Conservation (phyloP, 2,888 invertebrate species). For the Phorcus lineatus region DNA sequence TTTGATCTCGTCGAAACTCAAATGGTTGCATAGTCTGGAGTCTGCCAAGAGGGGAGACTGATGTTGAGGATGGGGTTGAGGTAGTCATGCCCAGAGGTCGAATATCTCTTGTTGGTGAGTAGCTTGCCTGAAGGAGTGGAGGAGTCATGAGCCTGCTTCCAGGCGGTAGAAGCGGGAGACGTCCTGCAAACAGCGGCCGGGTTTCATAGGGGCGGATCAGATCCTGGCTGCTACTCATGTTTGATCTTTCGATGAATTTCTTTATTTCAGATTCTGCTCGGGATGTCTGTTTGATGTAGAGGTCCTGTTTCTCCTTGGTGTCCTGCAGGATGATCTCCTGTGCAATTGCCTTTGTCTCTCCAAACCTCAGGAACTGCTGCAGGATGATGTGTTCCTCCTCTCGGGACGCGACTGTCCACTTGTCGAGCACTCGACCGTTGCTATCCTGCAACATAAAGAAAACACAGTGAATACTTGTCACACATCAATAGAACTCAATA, state of each 20-base stretch:
- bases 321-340: slow-evolving; percentile 80
- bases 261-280: slow-evolving; percentile 78
- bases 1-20: slow-evolving; percentile 82
- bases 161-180: slow-evolving; percentile 60
- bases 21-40: slow-evolving; percentile 97
- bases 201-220: slow-evolving; percentile 70
- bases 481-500: too few relatives aligned
- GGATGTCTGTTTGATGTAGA: slow-evolving; percentile 64
- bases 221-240: slow-evolving; percentile 67
- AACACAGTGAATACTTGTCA: not conserved
- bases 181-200: slow-evolving; percentile 60
- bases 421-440: slow-evolving; percentile 87
- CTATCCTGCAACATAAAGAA: slow-evolving; percentile 81
- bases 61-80: slow-evolving; percentile 78
- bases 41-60: slow-evolving; percentile 88
- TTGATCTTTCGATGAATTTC: slow-evolving; percentile 79
- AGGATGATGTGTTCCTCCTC: slow-evolving; percentile 94
- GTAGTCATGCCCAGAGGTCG: slow-evolving; percentile 57
- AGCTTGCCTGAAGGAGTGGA: slow-evolving; percentile 51
- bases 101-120: slow-evolving; percentile 57
- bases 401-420: slow-evolving; percentile 90
- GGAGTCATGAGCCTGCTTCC: slow-evolving; percentile 60
- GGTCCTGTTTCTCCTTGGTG: slow-evolving; percentile 68
- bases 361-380: slow-evolving; percentile 92
- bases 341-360: slow-evolving; percentile 90